Conservation (phyloP, 1,140 invertebrate genomes). For the Pantala flavescens region DNA sequence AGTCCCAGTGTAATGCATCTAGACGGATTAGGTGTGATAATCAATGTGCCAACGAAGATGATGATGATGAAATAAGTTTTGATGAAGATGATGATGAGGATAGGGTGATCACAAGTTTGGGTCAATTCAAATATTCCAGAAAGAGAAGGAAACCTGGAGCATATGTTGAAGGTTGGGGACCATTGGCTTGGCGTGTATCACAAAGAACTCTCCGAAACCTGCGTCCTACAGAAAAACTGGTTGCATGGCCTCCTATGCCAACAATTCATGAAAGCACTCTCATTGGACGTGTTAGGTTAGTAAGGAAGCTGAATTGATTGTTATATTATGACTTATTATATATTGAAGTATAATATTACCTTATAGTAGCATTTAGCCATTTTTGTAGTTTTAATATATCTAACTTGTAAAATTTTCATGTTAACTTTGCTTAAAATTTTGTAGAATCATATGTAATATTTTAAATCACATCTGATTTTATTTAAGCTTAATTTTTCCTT, state of each 20-base stretch:
- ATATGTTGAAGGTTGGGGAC: not conserved
- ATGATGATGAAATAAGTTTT: not conserved
- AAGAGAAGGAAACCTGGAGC: not conserved
- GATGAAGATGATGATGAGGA: not conserved
- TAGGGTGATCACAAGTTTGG: not conserved
- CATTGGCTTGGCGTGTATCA: constrained; percentile 51
- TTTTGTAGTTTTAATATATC: no score
- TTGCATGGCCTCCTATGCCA: not conserved
- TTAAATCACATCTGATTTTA: no score
- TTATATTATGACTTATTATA: no score
- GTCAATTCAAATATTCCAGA: not conserved
- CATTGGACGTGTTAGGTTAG: not conserved
- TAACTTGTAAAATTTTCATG: no score
- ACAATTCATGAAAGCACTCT: not conserved
- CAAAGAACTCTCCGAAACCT: constrained; percentile 42
- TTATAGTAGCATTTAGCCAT: no score
- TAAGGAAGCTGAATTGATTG: not conserved
- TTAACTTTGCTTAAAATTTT: no score
- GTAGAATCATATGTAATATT: no score
- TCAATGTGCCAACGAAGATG: not conserved
- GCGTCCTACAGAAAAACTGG: constrained; percentile 44
- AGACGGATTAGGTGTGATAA: not conserved
- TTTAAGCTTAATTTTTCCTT: no score
- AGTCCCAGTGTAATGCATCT: not conserved
- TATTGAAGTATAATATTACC: no score